phyloP scores from a whole-genome alignment of 2,797 vertebrate species.

The Crocodylus rhombifer region DNA sequence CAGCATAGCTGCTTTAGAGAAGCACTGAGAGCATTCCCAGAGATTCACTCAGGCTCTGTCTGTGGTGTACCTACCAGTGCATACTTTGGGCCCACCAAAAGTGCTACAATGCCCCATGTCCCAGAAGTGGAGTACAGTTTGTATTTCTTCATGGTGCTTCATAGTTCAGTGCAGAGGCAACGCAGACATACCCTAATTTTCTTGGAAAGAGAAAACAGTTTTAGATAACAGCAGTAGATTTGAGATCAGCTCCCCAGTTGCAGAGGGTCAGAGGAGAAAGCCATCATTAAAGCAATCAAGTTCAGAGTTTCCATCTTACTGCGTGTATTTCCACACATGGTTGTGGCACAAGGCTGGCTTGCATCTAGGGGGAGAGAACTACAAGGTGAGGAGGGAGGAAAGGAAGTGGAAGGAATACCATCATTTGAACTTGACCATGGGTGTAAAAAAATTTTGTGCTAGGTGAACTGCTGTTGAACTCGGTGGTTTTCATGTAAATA shows the following conservation, averaged over 20 bases:
- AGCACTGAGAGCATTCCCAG: no score
- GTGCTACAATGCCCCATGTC: no score
- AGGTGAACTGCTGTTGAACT: not conserved
- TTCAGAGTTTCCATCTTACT: fast-evolving
- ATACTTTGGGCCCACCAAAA: no score
- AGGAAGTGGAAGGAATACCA: not conserved
- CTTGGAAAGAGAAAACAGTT: not conserved
- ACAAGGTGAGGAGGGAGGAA: no score
- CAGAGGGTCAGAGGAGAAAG: not conserved
- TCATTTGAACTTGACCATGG: not conserved
- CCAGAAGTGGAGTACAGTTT: no score
- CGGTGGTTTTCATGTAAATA: not conserved
- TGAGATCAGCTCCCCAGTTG: not conserved
- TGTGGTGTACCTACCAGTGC: no score
- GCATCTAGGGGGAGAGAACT: not conserved
- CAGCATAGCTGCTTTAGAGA: no score
- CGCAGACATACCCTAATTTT: not conserved
- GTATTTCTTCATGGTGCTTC: no score
- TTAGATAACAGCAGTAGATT: not conserved
- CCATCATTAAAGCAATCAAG: not conserved
- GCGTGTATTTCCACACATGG: not conserved
- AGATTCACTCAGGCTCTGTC: no score
- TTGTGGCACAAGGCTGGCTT: not conserved
- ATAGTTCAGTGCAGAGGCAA: no score
- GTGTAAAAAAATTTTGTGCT: not conserved